A percentile compares a stretch with the other conserved stretches of the same genome.
Evolutionary conservation across 2,888 invertebrate species (phyloP).

Genomic region (Hemaris fuciformis): DNA sequence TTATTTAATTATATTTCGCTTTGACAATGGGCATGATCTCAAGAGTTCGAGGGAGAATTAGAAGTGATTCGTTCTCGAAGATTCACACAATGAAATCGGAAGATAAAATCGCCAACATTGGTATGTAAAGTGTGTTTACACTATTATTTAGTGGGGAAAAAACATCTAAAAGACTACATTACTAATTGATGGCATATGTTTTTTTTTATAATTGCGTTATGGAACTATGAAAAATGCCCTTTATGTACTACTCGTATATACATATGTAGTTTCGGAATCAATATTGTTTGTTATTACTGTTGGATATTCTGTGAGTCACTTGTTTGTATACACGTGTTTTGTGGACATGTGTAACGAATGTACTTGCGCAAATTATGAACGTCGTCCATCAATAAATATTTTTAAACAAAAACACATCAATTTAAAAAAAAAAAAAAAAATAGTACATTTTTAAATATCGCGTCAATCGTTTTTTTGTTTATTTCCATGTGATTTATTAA

Average conservation of each 20-base stretch:
- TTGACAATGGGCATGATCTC: slow-evolving; percentile 86
- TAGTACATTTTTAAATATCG: no score
- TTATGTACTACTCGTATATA: not conserved
- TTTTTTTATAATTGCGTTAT: no score
- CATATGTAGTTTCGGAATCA: not conserved
- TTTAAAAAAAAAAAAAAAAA: no score
- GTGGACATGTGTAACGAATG: not conserved
- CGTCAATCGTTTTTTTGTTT: no score
- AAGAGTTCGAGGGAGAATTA: slow-evolving; percentile 84
- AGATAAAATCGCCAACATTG: slow-evolving; percentile 86
- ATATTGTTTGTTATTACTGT: slow-evolving; percentile 9
- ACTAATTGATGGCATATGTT: not conserved
- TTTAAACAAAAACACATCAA: no score
- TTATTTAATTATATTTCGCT: slow-evolving; percentile 15
- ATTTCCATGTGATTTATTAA: no score
- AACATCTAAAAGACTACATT: not conserved
- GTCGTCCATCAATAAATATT: no score
- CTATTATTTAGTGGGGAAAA: not conserved
- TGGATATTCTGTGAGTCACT: slow-evolving; percentile 14
- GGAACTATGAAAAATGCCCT: no score
- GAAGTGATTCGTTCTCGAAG: slow-evolving; percentile 84
- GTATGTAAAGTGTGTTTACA: slow-evolving; percentile 55
- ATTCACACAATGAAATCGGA: slow-evolving; percentile 83
- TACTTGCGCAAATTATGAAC: not conserved
- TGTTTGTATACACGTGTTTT: slow-evolving; percentile 16